Conservation (phyloP, 2,888 invertebrate genomes). For the Hyles lineata region DNA sequence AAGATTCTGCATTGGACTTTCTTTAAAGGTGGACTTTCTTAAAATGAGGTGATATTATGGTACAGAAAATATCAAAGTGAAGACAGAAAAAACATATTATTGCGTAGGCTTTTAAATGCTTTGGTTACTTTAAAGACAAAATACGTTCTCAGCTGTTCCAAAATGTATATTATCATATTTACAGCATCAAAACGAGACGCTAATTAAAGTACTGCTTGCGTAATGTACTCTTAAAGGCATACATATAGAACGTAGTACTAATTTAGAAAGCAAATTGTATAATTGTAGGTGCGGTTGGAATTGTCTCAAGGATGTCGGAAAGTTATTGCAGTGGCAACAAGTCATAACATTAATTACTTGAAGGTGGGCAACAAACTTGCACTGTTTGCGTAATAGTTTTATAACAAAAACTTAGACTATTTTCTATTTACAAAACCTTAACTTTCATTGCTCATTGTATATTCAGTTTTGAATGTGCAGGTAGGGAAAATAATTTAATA, state of each 20-base stretch:
- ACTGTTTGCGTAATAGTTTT: neutral
- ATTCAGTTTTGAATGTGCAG: neutral
- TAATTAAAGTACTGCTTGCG: too few relatives aligned
- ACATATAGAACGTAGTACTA: neutral
- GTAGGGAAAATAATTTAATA: neutral
- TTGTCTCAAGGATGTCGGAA: conserved; percentile 23
- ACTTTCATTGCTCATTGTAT: neutral
- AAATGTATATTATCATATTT: too few relatives aligned
- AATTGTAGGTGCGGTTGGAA: conserved; percentile 14
- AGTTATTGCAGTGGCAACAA: conserved; percentile 13
- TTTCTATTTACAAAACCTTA: neutral
- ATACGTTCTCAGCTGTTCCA: too few relatives aligned
- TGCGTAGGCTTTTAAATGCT: too few relatives aligned
- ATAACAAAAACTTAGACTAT: neutral
- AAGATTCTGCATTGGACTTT: too few relatives aligned
- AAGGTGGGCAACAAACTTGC: neutral
- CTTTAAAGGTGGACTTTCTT: too few relatives aligned
- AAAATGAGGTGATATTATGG: too few relatives aligned
- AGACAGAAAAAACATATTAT: too few relatives aligned
- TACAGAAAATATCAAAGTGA: too few relatives aligned
- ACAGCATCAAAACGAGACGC: too few relatives aligned
- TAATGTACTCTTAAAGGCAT: neutral
- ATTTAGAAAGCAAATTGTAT: conserved; percentile 4
- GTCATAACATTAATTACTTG: conserved; percentile 22
- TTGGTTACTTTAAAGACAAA: too few relatives aligned